Base-by-base conservation (phyloP, 2,797 vertebrate genomes). In the Artibeus jamaicensis region DNA sequence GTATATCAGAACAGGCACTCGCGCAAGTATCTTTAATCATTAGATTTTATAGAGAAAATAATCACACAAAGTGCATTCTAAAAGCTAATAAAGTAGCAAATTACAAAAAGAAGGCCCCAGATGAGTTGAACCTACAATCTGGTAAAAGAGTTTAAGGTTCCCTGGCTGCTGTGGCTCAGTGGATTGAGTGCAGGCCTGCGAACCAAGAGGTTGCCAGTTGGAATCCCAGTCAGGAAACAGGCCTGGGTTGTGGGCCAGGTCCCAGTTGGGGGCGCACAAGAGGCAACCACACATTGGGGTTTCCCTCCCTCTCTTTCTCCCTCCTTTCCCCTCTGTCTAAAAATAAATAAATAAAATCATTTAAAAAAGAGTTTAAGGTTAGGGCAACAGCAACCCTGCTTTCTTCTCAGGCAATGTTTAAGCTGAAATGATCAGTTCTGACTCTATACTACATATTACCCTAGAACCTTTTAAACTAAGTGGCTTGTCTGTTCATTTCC, bases 1-100 rank as follows among this genome's bases (percentile, higher is more conserved):
- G 73, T 92, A 92, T 96, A 94, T 97, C 82, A 94, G 26, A 89
- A 88, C 0, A 90, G 86, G 84, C 88, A 48, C 73, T 76, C 79
- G 12, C 39, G 93, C 68, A 79, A 81, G 89, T 57, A 90, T 55
- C 71, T 96, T 93, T 96, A 96, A 97, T 95, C 94, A 96, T 97
- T 92, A 97, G 86, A 71, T 87, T 97, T 96, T 77, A 86, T 4
- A 88, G 73, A 94, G 83, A 88, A 97, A 96, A 95, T 48, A 91
- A 39, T 85, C 91, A 91, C 77, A 91, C 44, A 65, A 67, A 93
- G 37, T 21, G 46, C 9, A 73, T 94, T 68, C 95, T 70, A 86
- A 90, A 95, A 97, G 74, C 71, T 65, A 91, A 96, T 89, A 95
- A 84, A 55, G 77, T 9, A 0, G 71, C 18, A 32, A 74, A 87